phyloP scores from a whole-genome alignment of 2,888 invertebrate genomes.

The Ctenicera cuprea region DNA sequence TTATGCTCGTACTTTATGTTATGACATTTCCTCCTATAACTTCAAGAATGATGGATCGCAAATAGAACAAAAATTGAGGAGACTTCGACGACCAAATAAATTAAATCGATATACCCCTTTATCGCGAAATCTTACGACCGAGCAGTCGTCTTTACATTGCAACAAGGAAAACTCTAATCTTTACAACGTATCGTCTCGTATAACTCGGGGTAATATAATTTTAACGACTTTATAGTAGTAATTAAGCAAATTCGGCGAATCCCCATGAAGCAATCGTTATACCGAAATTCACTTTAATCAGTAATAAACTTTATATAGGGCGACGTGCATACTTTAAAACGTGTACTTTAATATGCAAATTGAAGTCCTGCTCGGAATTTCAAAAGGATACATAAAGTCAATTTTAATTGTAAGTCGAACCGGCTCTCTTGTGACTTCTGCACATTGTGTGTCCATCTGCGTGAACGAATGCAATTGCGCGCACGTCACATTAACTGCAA shows the following conservation, averaged over 20 bases:
- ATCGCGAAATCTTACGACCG: constrained; percentile 37
- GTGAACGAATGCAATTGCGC: constrained; percentile 49
- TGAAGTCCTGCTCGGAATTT: constrained; percentile 61
- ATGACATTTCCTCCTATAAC: constrained; percentile 22
- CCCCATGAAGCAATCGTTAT: constrained; percentile 49
- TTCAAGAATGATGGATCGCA: constrained; percentile 18
- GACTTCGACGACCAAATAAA: constrained; percentile 21
- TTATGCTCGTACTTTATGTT: constrained; percentile 23
- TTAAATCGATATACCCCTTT: constrained; percentile 31
- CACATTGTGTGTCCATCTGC: constrained; percentile 56
- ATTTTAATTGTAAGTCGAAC: constrained; percentile 64
- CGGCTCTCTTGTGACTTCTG: constrained; percentile 39
- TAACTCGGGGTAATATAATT: constrained; percentile 48
- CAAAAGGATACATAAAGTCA: constrained; percentile 65
- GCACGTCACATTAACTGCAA: constrained; percentile 47
- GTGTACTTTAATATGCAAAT: constrained; percentile 60
- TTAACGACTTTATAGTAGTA: constrained; percentile 50
- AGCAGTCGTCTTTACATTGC: constrained; percentile 32
- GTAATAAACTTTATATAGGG: constrained; percentile 56
- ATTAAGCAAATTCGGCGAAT: constrained; percentile 51
- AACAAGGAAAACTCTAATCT: constrained; percentile 31
- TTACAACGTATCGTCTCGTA: constrained; percentile 45
- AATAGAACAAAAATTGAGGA: constrained; percentile 20
- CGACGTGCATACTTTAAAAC: constrained; percentile 51
- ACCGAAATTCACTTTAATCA: constrained; percentile 55